Percentiles rank a stretch among this genome's conserved stretches.
These are phyloP conservation scores for Gryon sp. DNA, from an alignment of 1,140 invertebrate genomes.

Conservation along the genomic window DNA sequence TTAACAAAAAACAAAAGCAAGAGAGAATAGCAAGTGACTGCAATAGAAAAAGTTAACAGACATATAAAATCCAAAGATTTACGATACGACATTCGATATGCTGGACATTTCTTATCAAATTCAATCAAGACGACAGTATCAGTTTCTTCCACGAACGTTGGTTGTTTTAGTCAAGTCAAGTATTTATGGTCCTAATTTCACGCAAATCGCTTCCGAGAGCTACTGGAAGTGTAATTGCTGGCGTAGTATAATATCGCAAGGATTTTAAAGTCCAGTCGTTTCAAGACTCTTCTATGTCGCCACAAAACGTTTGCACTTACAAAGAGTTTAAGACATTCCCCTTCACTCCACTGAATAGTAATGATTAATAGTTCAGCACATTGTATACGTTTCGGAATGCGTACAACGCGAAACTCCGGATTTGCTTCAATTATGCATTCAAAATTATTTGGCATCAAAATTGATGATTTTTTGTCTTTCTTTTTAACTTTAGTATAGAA, in stretches of 20 bases:
- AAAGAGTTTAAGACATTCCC: no score
- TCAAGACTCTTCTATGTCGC: not conserved
- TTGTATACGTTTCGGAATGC: slow-evolving; percentile 35
- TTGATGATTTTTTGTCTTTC: no score
- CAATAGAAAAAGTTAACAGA: no score
- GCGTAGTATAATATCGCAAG: slow-evolving; percentile 41
- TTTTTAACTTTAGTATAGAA: no score
- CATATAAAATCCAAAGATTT: not conserved
- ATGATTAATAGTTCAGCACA: slow-evolving; percentile 59
- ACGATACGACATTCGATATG: not conserved
- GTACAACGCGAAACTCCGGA: no score
- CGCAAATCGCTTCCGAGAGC: slow-evolving; percentile 63
- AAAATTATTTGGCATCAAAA: no score
- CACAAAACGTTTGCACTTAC: not conserved
- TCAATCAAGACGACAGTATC: slow-evolving; percentile 31
- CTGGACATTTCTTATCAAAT: slow-evolving; percentile 38
- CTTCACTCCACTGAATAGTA: no score
- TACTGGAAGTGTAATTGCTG: slow-evolving; percentile 54
- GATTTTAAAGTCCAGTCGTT: slow-evolving; percentile 42
- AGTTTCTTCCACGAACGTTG: slow-evolving; percentile 51
- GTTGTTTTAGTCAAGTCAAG: slow-evolving; percentile 14
- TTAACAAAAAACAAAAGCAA: no score
- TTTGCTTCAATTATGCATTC: no score
- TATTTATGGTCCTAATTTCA: slow-evolving; percentile 66
- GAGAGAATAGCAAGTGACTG: no score